These are phyloP conservation scores for Nothocercus julius DNA, from an alignment of 2,113 vertebrate species.

Conservation along the genomic window DNA sequence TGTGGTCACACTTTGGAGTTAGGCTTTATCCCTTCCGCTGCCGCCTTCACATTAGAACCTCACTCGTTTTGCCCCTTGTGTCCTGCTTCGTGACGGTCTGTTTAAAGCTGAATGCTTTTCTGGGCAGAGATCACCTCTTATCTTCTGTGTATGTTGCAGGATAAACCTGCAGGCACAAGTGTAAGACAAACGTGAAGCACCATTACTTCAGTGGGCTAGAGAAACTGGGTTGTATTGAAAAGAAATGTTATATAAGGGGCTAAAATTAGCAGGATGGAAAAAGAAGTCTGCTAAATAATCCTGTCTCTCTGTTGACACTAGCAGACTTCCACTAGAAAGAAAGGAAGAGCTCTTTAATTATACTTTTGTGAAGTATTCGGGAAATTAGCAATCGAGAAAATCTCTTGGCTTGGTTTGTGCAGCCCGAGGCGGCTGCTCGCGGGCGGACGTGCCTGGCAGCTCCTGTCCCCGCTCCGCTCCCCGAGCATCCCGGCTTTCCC, in stretches of 20 bases:
- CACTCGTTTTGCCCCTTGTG: rapidly evolving
- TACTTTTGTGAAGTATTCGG: conserved; percentile 28
- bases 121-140: not conserved
- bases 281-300: conserved; percentile 70
- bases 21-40: rapidly evolving
- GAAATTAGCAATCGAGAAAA: not conserved
- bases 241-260: conserved; percentile 70
- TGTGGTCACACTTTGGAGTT: rapidly evolving
- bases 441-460: not conserved
- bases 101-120: not conserved
- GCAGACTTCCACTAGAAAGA: conserved; percentile 61
- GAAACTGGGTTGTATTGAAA: conserved; percentile 73
- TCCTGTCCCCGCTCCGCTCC: not conserved
- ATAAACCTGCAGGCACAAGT: not conserved
- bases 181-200: conserved; percentile 58
- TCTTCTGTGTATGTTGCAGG: not conserved
- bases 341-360: conserved; percentile 60
- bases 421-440: rapidly evolving
- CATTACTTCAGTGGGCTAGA: conserved; percentile 55
- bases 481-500: rapidly evolving
- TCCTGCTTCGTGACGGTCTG: rapidly evolving
- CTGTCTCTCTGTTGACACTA: conserved; percentile 67
- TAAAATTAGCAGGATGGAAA: conserved; percentile 69
- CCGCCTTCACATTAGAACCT: not conserved
- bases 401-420: not conserved